Conservation (phyloP, 2,113 vertebrate genomes). For the Apus apus region DNA sequence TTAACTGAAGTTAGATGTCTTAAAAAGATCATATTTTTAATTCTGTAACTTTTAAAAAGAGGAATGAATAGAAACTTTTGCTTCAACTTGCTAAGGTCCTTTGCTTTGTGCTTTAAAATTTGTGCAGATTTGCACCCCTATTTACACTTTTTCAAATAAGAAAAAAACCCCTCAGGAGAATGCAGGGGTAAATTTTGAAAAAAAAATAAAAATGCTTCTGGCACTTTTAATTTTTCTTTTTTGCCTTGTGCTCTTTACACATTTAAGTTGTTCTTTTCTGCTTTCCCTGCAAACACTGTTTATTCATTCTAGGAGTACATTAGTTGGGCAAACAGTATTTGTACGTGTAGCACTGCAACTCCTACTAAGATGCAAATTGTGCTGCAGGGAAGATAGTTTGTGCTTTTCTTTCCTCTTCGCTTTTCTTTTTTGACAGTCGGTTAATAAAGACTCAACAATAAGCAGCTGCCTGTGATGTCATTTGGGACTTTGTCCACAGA, state of each 20-base stretch:
- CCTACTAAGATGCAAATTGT: conserved; percentile 65
- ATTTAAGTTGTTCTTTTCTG: background rate
- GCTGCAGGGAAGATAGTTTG: conserved; percentile 72
- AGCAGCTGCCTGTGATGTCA: conserved; percentile 87
- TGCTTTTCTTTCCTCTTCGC: conserved; percentile 52
- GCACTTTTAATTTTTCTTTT: background rate
- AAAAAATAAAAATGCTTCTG: background rate
- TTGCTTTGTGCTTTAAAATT: background rate
- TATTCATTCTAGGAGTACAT: conserved; percentile 55
- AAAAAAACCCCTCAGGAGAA: background rate
- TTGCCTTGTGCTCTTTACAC: background rate
- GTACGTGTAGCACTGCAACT: conserved; percentile 48
- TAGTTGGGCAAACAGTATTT: conserved; percentile 70
- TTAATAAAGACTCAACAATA: conserved; percentile 86
- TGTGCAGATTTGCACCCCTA: background rate
- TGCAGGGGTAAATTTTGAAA: conserved; percentile 5
- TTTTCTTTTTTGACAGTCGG: conserved; percentile 79
- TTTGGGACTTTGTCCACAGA: conserved; percentile 84
- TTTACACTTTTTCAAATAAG: background rate
- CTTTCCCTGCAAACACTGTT: conserved; percentile 50
- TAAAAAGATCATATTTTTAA: background rate
- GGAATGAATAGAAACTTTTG: background rate
- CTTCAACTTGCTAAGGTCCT: background rate
- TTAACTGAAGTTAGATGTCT: background rate
- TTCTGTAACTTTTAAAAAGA: background rate